Base-by-base conservation (phyloP, 2,797 vertebrate species). In the Oophaga sylvatica region DNA sequence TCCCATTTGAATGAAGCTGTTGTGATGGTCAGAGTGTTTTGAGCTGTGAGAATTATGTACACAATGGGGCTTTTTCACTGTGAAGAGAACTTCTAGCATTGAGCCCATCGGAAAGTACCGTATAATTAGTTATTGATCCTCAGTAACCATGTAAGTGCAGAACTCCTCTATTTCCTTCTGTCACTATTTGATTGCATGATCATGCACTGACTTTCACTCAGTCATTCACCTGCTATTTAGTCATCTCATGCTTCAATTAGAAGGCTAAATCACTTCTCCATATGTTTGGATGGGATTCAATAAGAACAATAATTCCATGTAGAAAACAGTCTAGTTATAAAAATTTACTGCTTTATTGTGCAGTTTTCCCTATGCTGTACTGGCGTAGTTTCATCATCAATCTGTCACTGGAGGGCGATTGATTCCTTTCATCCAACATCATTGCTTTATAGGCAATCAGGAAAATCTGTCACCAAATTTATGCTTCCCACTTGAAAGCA, bases 1-100 rank as follows among this genome's bases (percentile, higher is more conserved):
- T 93, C 92, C 92, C 92, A 93, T 94, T 93, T 95, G 95, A 95
- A 96, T 95, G 93, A 94, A 93, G 90, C 94, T 94, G 93, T 95
- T 96, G 95, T 95, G 91, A 29, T 92, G 91, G 93, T 94, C 94
- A 93, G 93, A 92, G 94, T 94, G 94, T 95, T 95, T 92, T 94
- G 92, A 94, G 94, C 95, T 95, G 94, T 95, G 94, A 95, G 94
- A 95, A 95, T 93, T 94, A 91, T 93, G 93, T 0, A 83, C 93
- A 95, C 95, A 95, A 95, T 95, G 93, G 92, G 93, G 93, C 94
- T 90, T 93, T 94, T 92, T 95, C 93, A 94, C 94, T 92, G 92
- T 90, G 94, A 92, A 92, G 94, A 96, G 95, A 94, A 95, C 91
- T 94, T 93, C 90, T 92, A 92, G 71, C 22, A 92, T 93, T 93